Evolutionary conservation across 1,140 invertebrate species (phyloP).

Genomic region (Lordiphosa collinella): DNA sequence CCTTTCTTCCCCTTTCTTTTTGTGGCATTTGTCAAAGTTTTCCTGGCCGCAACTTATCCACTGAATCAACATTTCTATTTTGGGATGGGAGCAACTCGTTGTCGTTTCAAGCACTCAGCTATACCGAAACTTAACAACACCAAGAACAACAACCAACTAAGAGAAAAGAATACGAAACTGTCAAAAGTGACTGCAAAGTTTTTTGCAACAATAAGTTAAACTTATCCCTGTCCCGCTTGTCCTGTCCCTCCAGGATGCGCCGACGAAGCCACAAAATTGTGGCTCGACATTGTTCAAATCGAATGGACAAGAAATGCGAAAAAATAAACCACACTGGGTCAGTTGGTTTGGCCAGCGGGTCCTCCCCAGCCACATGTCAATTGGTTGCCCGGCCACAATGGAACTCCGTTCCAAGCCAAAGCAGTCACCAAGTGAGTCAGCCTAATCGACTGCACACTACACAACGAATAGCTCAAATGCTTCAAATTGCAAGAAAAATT

Average conservation of each 20-base stretch:
- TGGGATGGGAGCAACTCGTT: background rate
- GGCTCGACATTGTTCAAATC: conserved; percentile 13
- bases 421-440: background rate
- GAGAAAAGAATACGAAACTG: conserved; percentile 39
- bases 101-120: conserved; percentile 33
- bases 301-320: background rate
- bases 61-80: conserved; percentile 66
- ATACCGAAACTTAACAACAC: conserved; percentile 38
- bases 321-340: background rate
- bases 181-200: conserved; percentile 60
- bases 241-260: background rate
- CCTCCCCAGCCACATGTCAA: conserved; percentile 5
- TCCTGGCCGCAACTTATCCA: conserved; percentile 41
- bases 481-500: conserved; percentile 4
- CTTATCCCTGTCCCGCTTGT: conserved; percentile 18
- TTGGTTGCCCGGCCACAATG: conserved; percentile 5
- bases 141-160: conserved; percentile 18
- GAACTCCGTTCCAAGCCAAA: background rate
- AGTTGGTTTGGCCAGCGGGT: background rate
- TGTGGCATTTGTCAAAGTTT: conserved; percentile 44
- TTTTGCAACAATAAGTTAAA: conserved; percentile 60
- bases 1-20: conserved; percentile 4
- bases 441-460: background rate
- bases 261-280: conserved; percentile 37
- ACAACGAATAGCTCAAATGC: conserved; percentile 4